Conservation (phyloP, 1,140 invertebrate species). For the Aphis craccivora region DNA sequence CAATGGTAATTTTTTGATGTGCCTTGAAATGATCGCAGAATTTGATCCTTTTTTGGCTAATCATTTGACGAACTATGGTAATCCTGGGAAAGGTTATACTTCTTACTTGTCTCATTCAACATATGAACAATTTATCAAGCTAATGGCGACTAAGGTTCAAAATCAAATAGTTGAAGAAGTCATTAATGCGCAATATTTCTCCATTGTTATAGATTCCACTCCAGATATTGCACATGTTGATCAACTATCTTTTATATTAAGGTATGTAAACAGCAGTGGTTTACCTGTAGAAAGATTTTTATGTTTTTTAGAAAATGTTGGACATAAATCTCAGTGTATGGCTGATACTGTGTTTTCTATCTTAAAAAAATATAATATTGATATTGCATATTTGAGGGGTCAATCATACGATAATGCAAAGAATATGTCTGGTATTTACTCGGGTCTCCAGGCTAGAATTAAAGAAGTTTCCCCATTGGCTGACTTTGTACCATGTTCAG, state of each 20-base stretch:
- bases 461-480: neutral
- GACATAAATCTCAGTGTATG: slow-evolving; percentile 29
- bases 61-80: slow-evolving; percentile 62
- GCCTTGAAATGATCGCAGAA: slow-evolving; percentile 63
- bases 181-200: slow-evolving; percentile 64
- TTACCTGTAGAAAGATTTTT: slow-evolving; percentile 52
- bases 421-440: slow-evolving; percentile 44
- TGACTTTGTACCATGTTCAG: slow-evolving; percentile 50
- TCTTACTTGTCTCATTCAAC: slow-evolving; percentile 63
- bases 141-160: slow-evolving; percentile 60
- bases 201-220: slow-evolving; percentile 59
- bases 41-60: slow-evolving; percentile 63
- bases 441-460: slow-evolving; percentile 39
- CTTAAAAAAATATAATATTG: slow-evolving; percentile 49
- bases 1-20: slow-evolving; percentile 60
- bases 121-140: slow-evolving; percentile 63
- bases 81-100: slow-evolving; percentile 62
- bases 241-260: slow-evolving; percentile 58
- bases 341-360: slow-evolving; percentile 10
- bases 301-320: slow-evolving; percentile 44
- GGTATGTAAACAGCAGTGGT: slow-evolving; percentile 57
- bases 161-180: slow-evolving; percentile 61
- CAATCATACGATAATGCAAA: slow-evolving; percentile 62
- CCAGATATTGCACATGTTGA: slow-evolving; percentile 49
- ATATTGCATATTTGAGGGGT: slow-evolving; percentile 59